A percentile compares a stretch with the other conserved stretches of the same genome.
phyloP scores from a whole-genome alignment of 2,113 vertebrate genomes.

The Shinisaurus crocodilurus region DNA sequence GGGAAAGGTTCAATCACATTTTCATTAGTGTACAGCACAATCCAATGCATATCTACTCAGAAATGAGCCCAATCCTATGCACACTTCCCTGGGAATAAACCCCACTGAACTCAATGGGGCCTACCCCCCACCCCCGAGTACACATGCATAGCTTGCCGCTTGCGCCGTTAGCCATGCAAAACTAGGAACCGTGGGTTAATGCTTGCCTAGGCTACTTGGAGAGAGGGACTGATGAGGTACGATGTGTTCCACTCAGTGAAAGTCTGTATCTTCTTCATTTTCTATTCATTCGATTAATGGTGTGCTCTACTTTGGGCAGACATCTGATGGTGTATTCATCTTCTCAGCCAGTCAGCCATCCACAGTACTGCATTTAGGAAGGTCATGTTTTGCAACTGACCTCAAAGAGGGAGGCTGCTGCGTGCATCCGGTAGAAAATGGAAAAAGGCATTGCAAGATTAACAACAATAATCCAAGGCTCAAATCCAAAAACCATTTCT shows the following conservation, averaged over 20 bases:
- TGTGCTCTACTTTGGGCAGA: slow-evolving; percentile 41
- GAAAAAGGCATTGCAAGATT: slow-evolving; percentile 96
- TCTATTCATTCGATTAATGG: slow-evolving; percentile 17
- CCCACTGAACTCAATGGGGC: not conserved
- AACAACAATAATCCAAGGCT: slow-evolving; percentile 94
- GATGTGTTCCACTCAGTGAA: slow-evolving; percentile 30
- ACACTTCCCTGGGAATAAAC: too few species aligned
- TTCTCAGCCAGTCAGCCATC: slow-evolving; percentile 51
- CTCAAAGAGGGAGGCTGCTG: slow-evolving; percentile 94
- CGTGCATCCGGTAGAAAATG: slow-evolving; percentile 98
- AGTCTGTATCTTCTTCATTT: not conserved
- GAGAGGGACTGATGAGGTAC: not conserved
- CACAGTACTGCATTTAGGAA: slow-evolving; percentile 21
- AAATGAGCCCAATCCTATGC: not conserved
- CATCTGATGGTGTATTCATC: slow-evolving; percentile 42
- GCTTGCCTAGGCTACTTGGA: slow-evolving; percentile 13
- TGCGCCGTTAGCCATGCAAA: slow-evolving; percentile 11
- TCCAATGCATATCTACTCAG: not conserved
- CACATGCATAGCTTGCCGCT: not conserved
- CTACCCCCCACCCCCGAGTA: not conserved
- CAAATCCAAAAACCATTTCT: slow-evolving; percentile 91
- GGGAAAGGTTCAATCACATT: slow-evolving; percentile 24
- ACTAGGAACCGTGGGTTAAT: slow-evolving; percentile 36
- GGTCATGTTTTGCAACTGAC: slow-evolving; percentile 89
- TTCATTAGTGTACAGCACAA: not conserved